Base-by-base conservation (phyloP, 2,888 invertebrate genomes). In the Auanema freiburgensis region DNA sequence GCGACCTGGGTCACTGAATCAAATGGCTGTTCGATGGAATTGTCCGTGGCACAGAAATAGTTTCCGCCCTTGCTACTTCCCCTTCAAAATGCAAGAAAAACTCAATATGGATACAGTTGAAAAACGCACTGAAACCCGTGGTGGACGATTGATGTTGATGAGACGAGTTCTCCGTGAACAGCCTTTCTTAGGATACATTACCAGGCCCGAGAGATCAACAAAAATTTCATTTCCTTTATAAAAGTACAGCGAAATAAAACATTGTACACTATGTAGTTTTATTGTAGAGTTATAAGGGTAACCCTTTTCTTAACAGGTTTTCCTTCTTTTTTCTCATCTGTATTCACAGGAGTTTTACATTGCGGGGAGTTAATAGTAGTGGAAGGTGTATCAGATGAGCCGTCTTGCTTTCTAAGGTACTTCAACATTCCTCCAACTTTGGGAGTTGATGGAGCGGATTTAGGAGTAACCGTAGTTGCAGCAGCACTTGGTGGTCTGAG, bases 41-140 rank as follows among this genome's bases (percentile, higher is more conserved):
- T 80, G 80, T 53, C 80, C 80, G 6, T 80, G 80, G 80, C 78
- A 79, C 53, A 60, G 80, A 44, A 77, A 68, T 69, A 80, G 76
- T 60, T 79, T 76, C 66, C 71, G 78, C 0, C 79, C 80, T 23
- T 70, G 72, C 62, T 74, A 71, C 56, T 80, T 80, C 57, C 80
- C 80, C 16, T 78, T 76, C 67, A 76, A 77, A 60, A 65, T 80
- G 65, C 66, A 76, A 44, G 76, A 78, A 57, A 78, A 78, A 65
- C 66, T 80, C 57, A 71, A 75, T 63, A 63, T 64, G 4, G 74
- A 71, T 24, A 79, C 76, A 12, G 70, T 77, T 16, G 78, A 78
- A 51, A 70, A 71, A 40, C 71, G 78, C 6, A 71, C 73, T 21
- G 64, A 78, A 57, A 75, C 73, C 2, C 57, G 69, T 18, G 78